Evolutionary conservation across 2,888 invertebrate genomes (phyloP).

Genomic region (Nesidiocoris tenuis): DNA sequence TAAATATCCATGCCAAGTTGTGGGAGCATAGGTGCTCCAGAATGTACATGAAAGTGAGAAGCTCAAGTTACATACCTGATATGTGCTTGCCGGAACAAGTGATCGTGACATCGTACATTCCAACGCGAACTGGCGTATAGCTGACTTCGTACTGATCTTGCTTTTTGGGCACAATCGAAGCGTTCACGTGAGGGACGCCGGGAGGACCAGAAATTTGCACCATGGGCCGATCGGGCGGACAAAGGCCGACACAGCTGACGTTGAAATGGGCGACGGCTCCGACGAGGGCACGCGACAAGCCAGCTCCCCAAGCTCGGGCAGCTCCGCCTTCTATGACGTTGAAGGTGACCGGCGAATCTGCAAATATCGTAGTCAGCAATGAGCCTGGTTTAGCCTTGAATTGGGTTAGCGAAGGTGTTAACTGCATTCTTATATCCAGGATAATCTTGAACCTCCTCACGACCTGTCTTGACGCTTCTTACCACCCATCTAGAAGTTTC

Average conservation of each 20-base stretch:
- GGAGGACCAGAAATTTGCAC: slow-evolving; percentile 62
- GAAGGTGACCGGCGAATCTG: slow-evolving; percentile 59
- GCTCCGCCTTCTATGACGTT: slow-evolving; percentile 62
- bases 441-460: too few relatives aligned
- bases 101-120: slow-evolving; percentile 84
- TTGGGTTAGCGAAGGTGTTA: too few relatives aligned
- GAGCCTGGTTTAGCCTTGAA: too few relatives aligned
- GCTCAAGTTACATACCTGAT: slow-evolving; percentile 62
- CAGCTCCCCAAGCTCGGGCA: slow-evolving; percentile 63
- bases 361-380: too few relatives aligned
- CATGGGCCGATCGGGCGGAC: slow-evolving; percentile 53
- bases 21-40: too few relatives aligned
- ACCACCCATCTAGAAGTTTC: too few relatives aligned
- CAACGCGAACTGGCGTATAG: slow-evolving; percentile 88
- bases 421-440: too few relatives aligned
- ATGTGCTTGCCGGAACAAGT: slow-evolving; percentile 59
- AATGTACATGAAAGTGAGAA: too few relatives aligned
- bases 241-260: slow-evolving; percentile 52
- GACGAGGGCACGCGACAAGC: slow-evolving; percentile 59
- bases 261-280: slow-evolving; percentile 60
- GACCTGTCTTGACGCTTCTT: too few relatives aligned
- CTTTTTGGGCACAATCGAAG: slow-evolving; percentile 44
- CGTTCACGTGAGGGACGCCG: slow-evolving; percentile 53
- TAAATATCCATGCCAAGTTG: too few relatives aligned
- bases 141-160: slow-evolving; percentile 74